Evolutionary conservation across 2,888 invertebrate genomes (phyloP).

Genomic region (Leptinotarsa peninsularis): DNA sequence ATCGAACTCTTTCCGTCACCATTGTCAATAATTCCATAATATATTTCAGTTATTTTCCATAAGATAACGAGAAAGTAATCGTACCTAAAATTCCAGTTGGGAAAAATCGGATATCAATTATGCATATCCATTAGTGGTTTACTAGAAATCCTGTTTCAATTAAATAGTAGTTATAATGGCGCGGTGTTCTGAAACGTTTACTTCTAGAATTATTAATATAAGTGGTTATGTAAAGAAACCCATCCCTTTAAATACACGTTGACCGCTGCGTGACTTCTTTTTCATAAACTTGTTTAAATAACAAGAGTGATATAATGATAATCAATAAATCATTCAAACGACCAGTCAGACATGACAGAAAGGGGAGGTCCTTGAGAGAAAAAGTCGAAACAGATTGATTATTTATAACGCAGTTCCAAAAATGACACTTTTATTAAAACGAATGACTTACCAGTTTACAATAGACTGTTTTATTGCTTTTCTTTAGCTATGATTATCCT

Average conservation of each 20-base stretch:
- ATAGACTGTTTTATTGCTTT: too few species aligned
- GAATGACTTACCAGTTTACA: too few species aligned
- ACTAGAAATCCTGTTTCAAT: background rate
- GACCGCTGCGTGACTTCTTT: slow-evolving; percentile 9
- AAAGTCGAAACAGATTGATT: too few species aligned
- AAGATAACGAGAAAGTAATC: background rate
- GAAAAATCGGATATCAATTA: background rate
- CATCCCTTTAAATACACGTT: slow-evolving; percentile 14
- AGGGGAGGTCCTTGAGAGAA: too few species aligned
- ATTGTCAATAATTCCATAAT: background rate
- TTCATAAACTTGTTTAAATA: slow-evolving; percentile 13
- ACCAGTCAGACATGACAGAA: background rate
- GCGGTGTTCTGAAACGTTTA: background rate
- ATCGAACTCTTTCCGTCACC: background rate
- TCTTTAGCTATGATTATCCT: too few species aligned
- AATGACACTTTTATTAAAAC: too few species aligned
- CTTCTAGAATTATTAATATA: background rate
- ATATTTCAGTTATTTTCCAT: background rate
- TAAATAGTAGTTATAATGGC: background rate
- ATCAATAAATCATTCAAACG: background rate
- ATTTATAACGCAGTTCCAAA: too few species aligned
- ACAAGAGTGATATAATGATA: background rate
- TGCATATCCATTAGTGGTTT: background rate
- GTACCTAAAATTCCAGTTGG: background rate
- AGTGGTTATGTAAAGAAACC: slow-evolving; percentile 4